Base-by-base conservation (phyloP, 2,113 vertebrate genomes). In the Himantopus leucocephalus region DNA sequence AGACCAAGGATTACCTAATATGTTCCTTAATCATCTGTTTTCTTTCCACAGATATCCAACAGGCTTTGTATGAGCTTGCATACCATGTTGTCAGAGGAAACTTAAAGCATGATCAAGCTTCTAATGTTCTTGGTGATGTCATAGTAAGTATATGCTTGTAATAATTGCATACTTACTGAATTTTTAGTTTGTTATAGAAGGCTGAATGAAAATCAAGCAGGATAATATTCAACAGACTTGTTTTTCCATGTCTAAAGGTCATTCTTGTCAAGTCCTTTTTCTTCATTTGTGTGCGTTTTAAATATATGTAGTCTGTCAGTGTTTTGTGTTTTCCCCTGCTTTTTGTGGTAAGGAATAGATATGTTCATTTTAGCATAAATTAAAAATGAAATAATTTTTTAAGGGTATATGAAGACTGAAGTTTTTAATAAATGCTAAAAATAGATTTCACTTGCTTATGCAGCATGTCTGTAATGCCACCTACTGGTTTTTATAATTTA, bases 1-100 rank as follows among this genome's bases (percentile, higher is more conserved):
- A 55, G 30, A 53, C 35, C 14, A 15, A 53, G 62, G 34, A 79
- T 80, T 85, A 55, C 26, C 13, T 82, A 22, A 12, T 83, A 13
- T 66, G 24, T 90, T 88, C 59, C 85, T 90, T 93, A 10, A 37
- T 47, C 43, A 24, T 94, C 64, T 94, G 23, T 96, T 77, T 97
- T 71, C 94, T 95, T 93, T 94, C 68, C 91, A 68, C 96, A 99
- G 99, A 99, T 95, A 98, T 99, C 92, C 99, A 99, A 82, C 98
- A 99, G 58, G 99, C 98, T 96, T 97, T 99, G 76, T 99, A 99
- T 89, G 99, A 99, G 94, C 98, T 99, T 94, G 99, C 99, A 90
- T 99, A 98, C 93, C 99, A 99, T 2, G 99, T 99, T 79, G 98
- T 99, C 94, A 99, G 98, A 96, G 99, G 99, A 91, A 99, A 98